Evolutionary conservation across 2,113 vertebrate species (phyloP).

Genomic region (Macquaria ambigua): DNA sequence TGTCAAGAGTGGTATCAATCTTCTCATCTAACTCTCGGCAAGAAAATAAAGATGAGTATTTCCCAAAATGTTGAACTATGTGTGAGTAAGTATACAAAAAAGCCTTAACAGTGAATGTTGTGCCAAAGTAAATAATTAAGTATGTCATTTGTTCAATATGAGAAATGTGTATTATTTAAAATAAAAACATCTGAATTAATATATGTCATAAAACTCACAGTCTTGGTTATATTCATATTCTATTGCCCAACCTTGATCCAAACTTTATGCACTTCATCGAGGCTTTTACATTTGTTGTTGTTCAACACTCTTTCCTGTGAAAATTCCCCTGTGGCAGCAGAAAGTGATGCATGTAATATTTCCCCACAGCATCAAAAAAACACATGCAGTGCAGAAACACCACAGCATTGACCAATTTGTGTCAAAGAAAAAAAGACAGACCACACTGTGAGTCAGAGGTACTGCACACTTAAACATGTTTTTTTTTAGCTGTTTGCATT

Average conservation of each 20-base stretch:
- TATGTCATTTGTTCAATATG: background rate
- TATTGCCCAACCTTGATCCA: background rate
- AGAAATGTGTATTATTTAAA: background rate
- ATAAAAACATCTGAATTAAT: background rate
- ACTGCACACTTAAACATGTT: too few relatives aligned
- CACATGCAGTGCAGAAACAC: background rate
- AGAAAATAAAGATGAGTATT: background rate
- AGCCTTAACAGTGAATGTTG: too few relatives aligned
- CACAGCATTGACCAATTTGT: constrained; percentile 23
- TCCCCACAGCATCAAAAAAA: background rate
- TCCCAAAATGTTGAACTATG: background rate
- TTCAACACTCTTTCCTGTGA: constrained; percentile 1
- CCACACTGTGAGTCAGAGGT: background rate
- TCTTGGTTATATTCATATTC: background rate
- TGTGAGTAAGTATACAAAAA: too few relatives aligned
- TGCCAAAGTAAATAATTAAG: too few relatives aligned
- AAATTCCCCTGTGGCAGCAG: constrained; percentile 23
- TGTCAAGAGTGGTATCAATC: too few relatives aligned
- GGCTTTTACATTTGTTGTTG: background rate
- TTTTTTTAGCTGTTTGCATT: too few relatives aligned
- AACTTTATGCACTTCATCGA: background rate
- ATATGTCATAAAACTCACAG: background rate
- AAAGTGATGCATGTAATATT: constrained; percentile 32
- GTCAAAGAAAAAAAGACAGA: background rate
- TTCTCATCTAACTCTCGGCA: background rate